Base-by-base conservation (phyloP, 2,888 invertebrate species). In the Brachypalpus laphriformis region DNA sequence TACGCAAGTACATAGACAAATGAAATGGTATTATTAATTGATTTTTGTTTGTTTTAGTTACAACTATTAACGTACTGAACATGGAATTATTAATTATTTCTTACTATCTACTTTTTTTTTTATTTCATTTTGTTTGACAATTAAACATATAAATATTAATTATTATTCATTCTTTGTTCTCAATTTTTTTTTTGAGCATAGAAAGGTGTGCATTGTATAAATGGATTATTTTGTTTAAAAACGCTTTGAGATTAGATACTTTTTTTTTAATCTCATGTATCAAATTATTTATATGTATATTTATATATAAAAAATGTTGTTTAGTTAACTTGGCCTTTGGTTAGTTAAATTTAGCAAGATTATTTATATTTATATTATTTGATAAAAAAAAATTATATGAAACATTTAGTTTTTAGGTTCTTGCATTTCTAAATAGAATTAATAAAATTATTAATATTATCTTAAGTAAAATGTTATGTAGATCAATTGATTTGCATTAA, bases 321-420 rank as follows among this genome's bases (percentile, higher is more conserved):
- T 90, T 91, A 90, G 92, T 92, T 92, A 92, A 92, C 92, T 92
- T 92, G 92, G 92, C 92, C 92, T 92, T 92, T 92, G 92, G 92
- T 92, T 92, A 92, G 92, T 92, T 91, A 88, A 89, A 89, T 91
- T 91, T 88, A 88, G 88, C 88, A 87, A 86, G 85, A 87, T 82
- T 85, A 86, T 85, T 57, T 77, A 72, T 63, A 56, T 70, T 51
- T 75, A 37, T 78, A 70, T 78, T 70, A 80, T 61, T 75, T 61
- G 42, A 25, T 25, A 54, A 42, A 72, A 75, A 88, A 66, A 82
- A 65, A 61, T 75, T 81, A 74, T 77, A 71, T 74, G 68, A 70
- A 63, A 85, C 76, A 77, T 76, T 85, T 63, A 78, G 63, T 74
- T 66, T n/a, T 61, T 45, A 78, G 63, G 71, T 82, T 78, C 74